Evolutionary conservation across 1,140 invertebrate species (phyloP).

Genomic region (Lordiphosa clarofinis): DNA sequence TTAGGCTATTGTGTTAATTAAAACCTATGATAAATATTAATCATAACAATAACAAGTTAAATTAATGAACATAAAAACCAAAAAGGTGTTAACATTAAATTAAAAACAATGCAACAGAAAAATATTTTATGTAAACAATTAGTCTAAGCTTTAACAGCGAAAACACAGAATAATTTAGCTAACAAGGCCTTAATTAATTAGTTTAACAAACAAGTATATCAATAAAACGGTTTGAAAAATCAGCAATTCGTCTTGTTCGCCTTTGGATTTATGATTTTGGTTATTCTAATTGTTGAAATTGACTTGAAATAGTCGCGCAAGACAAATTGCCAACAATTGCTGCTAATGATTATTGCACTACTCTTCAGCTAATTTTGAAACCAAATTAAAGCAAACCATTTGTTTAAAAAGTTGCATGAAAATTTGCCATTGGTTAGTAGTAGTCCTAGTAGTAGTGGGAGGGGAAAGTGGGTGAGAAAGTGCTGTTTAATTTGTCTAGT

Average conservation of each 20-base stretch:
- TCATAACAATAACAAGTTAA: constrained; percentile 60
- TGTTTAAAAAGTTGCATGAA: constrained; percentile 26
- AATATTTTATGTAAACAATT: constrained; percentile 42
- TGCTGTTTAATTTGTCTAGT: constrained; percentile 57
- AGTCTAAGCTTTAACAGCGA: constrained; percentile 67
- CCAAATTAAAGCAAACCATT: constrained; percentile 60
- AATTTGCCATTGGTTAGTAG: constrained; percentile 47
- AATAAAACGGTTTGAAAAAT: constrained; percentile 33
- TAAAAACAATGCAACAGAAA: constrained; percentile 69
- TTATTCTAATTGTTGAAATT: constrained; percentile 18
- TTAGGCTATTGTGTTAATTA: constrained; percentile 70
- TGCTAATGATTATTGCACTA: constrained; percentile 31
- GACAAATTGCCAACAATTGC: constrained; percentile 46
- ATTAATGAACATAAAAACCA: constrained; percentile 60
- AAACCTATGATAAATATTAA: constrained; percentile 66
- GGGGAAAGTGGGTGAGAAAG: constrained; percentile 24
- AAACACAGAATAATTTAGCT: constrained; percentile 72
- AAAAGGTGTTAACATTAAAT: constrained; percentile 45
- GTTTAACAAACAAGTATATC: constrained; percentile 58
- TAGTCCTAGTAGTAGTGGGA: constrained; percentile 6
- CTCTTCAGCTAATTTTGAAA: constrained; percentile 45
- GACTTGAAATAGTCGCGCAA: constrained; percentile 34
- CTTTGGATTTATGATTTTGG: constrained; percentile 12
- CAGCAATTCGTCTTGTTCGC: constrained; percentile 56
- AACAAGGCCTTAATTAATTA: constrained; percentile 65